Percentiles rank a stretch among this genome's conserved stretches.
Evolutionary conservation across 2,113 vertebrate genomes (phyloP).

Genomic region (Petromus typicus): DNA sequence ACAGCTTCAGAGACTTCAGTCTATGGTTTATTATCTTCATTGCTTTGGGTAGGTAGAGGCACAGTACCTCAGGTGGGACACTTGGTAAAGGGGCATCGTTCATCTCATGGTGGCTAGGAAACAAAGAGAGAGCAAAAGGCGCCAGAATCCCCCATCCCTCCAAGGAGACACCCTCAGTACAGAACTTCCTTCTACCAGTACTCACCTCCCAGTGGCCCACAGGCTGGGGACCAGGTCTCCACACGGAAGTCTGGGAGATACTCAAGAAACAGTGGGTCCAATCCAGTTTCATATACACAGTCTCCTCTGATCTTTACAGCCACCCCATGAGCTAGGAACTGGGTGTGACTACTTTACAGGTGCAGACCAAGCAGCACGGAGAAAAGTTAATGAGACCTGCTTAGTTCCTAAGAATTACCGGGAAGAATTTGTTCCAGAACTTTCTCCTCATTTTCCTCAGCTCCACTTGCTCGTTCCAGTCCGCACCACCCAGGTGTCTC

Average conservation of each 20-base stretch:
- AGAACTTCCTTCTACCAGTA: background rate
- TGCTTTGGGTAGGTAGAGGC: background rate
- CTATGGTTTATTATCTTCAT: background rate
- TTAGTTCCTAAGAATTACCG: background rate
- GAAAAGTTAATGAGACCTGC: background rate
- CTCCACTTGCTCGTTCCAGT: background rate
- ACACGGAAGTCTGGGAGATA: background rate
- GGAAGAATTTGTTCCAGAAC: background rate
- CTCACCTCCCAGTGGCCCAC: background rate
- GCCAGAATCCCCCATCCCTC: too few species aligned
- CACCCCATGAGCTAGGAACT: background rate
- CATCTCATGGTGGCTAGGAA: background rate
- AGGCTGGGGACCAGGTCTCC: background rate
- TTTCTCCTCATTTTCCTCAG: background rate
- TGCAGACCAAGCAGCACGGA: background rate
- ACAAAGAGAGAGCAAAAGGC: background rate
- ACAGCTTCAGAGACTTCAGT: background rate
- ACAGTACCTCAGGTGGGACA: background rate
- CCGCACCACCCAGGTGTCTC: background rate
- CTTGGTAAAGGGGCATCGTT: background rate
- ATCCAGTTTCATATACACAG: background rate
- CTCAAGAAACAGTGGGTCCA: too few species aligned
- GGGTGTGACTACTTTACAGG: background rate
- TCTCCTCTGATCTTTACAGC: background rate
- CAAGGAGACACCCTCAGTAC: background rate